These are phyloP conservation scores for Eupithecia subfuscata DNA, from an alignment of 2,888 invertebrate species.

Conservation along the genomic window DNA sequence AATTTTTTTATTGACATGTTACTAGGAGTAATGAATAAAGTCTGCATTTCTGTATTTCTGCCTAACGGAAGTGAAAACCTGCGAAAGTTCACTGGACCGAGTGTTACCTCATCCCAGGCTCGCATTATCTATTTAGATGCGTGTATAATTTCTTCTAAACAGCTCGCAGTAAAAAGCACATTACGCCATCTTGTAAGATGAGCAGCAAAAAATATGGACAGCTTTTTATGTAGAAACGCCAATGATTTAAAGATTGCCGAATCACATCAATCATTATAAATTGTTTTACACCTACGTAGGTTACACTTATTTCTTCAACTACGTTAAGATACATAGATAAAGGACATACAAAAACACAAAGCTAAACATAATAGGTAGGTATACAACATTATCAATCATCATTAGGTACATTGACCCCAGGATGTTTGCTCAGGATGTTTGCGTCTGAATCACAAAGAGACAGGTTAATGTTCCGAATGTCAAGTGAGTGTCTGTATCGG, in stretches of 20 bases:
- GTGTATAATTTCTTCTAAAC: constrained; percentile 2
- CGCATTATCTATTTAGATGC: constrained; percentile 1
- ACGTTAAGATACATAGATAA: not conserved
- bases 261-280: not conserved
- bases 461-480: not conserved
- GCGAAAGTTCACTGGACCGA: not conserved
- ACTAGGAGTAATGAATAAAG: no score
- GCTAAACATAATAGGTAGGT: not conserved
- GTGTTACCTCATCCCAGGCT: not conserved
- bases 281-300: not conserved
- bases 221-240: not conserved
- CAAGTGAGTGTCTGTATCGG: not conserved
- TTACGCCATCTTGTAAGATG: constrained; percentile 7
- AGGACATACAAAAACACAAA: not conserved
- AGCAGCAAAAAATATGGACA: constrained; percentile 1
- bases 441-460: constrained; percentile 10
- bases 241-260: not conserved
- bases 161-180: constrained; percentile 1
- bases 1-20: no score
- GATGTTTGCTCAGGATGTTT: constrained; percentile 24
- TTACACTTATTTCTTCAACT: not conserved
- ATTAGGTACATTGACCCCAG: constrained; percentile 19
- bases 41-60: no score
- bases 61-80: no score
- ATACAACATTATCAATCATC: constrained; percentile 2